Conservation (phyloP, 2,888 invertebrate genomes). For the Torymus aiolomorphi region DNA sequence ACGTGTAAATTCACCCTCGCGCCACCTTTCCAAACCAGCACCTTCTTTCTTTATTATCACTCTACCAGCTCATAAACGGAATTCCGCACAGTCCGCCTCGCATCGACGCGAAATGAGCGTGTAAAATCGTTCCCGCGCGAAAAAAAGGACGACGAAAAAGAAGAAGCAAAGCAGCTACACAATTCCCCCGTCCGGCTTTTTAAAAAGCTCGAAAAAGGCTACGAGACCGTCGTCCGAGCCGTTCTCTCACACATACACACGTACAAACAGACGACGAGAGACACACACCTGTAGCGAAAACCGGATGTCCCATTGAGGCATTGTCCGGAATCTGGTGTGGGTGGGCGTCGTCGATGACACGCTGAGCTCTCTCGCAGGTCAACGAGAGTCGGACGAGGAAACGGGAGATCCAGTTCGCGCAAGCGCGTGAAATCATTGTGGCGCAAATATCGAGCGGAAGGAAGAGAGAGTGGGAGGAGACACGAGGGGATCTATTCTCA, state of each 20-base stretch:
- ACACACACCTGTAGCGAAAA: slow-evolving; percentile 55
- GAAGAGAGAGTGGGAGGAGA: not conserved
- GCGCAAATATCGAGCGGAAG: slow-evolving; percentile 61
- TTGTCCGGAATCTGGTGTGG: slow-evolving; percentile 62
- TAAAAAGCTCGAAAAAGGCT: slow-evolving; percentile 23
- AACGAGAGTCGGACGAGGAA: slow-evolving; percentile 63
- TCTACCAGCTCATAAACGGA: slow-evolving; percentile 7
- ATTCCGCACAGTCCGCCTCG: not conserved
- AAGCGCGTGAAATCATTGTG: slow-evolving; percentile 65
- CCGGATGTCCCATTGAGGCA: slow-evolving; percentile 70
- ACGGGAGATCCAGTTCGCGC: slow-evolving; percentile 59
- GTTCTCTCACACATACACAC: slow-evolving; percentile 5
- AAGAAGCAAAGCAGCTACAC: not conserved
- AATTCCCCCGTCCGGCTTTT: slow-evolving; percentile 21
- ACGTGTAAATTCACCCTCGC: no score
- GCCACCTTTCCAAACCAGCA: no score
- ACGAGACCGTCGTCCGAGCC: not conserved
- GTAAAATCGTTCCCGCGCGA: slow-evolving; percentile 14
- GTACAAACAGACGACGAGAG: not conserved
- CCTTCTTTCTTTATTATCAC: no score
- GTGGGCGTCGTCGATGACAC: slow-evolving; percentile 66
- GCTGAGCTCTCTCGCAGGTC: slow-evolving; percentile 60
- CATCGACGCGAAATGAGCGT: slow-evolving; percentile 5
- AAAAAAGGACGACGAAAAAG: slow-evolving; percentile 4
- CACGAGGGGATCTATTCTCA: not conserved